Percentiles rank a stretch among this genome's conserved stretches.
Evolutionary conservation across 2,888 invertebrate species (phyloP).

Genomic region (Microctonus aethiopoides): DNA sequence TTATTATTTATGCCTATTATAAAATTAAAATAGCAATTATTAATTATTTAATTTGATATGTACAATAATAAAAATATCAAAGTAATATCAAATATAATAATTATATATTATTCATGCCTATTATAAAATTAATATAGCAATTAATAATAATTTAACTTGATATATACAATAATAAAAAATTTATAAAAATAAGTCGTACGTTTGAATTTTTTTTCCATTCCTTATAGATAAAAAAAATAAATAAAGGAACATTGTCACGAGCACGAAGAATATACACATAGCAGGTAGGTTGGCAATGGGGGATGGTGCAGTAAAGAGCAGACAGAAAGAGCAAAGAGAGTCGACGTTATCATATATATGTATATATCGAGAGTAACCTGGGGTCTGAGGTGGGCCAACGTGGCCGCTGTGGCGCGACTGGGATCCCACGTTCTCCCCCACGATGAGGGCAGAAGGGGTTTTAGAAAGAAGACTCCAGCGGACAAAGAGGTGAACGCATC

Average conservation of each 20-base stretch:
- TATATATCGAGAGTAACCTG: too few species aligned
- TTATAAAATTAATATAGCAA: too few species aligned
- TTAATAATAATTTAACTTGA: too few species aligned
- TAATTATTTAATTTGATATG: too few species aligned
- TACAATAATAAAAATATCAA: too few species aligned
- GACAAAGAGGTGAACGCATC: conserved; percentile 42
- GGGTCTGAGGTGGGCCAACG: conserved; percentile 65
- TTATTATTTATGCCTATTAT: too few species aligned
- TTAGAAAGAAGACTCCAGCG: conserved; percentile 42
- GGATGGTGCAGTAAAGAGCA: background rate
- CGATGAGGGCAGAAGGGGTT: conserved; percentile 55
- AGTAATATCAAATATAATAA: too few species aligned
- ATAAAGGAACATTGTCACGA: background rate
- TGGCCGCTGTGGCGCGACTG: conserved; percentile 63
- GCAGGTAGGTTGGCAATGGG: background rate
- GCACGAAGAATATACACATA: background rate
- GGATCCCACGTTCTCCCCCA: conserved; percentile 56
- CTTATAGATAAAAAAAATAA: background rate
- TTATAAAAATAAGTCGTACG: background rate
- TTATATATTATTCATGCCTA: too few species aligned
- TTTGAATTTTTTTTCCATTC: background rate
- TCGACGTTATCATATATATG: too few species aligned
- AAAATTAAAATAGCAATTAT: too few species aligned
- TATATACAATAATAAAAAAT: background rate
- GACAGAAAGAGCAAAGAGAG: conserved; percentile 29